phyloP scores from a whole-genome alignment of 2,797 vertebrate genomes.

The Thripadectes ignobilis region DNA sequence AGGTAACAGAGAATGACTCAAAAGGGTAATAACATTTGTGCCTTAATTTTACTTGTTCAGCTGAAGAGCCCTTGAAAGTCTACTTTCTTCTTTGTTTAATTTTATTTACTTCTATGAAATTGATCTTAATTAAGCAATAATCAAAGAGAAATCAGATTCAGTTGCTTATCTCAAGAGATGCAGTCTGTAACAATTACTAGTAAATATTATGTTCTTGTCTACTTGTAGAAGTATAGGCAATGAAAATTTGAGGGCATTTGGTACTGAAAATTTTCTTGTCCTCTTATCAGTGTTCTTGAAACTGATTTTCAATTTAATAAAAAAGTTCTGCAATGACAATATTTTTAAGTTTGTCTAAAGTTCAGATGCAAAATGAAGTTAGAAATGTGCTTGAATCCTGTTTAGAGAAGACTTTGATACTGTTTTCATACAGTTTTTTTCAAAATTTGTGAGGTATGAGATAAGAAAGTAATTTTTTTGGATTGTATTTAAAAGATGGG shows the following conservation, averaged over 20 bases:
- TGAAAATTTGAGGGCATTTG: background rate
- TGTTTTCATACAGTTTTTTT: background rate
- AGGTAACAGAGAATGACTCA: background rate
- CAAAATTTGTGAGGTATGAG: background rate
- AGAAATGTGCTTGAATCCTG: background rate
- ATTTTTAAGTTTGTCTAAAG: background rate
- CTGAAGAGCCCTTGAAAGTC: background rate
- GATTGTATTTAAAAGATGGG: background rate
- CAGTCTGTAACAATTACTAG: background rate
- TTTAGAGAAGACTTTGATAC: background rate
- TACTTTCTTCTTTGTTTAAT: background rate
- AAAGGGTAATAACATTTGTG: background rate
- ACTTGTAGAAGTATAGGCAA: background rate
- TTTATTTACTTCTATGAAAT: background rate
- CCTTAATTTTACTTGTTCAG: background rate
- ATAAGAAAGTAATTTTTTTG: background rate
- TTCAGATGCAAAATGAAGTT: background rate
- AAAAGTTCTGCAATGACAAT: background rate
- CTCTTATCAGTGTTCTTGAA: background rate
- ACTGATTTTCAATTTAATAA: background rate
- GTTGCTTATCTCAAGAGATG: background rate
- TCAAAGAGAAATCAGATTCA: background rate
- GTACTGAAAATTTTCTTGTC: background rate
- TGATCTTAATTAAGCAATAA: background rate
- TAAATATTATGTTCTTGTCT: background rate